A percentile compares a stretch with the other conserved stretches of the same genome.
phyloP scores from a whole-genome alignment of 2,113 vertebrate species.

The Hirundichthys speculiger region DNA sequence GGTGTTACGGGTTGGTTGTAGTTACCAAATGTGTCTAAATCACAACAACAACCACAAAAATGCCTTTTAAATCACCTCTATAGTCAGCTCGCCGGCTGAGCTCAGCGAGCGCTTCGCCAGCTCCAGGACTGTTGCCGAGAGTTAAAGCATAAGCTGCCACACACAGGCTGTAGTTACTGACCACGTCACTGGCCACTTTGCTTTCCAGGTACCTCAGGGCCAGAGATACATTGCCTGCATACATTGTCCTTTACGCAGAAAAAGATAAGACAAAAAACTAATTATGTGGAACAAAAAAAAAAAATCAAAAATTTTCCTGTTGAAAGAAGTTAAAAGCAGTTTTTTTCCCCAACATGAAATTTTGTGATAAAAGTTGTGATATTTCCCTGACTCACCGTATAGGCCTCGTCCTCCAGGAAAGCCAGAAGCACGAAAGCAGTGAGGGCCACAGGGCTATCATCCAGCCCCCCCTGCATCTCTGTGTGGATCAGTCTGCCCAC shows the following conservation, averaged over 20 bases:
- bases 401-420: conserved; percentile 80
- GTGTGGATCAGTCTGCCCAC: conserved; percentile 85
- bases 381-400: conserved; percentile 68
- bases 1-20: no score
- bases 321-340: background rate
- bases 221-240: conserved; percentile 44
- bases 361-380: no score
- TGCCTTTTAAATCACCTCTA: conserved; percentile 72
- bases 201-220: conserved; percentile 84
- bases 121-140: conserved; percentile 75
- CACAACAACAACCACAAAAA: background rate
- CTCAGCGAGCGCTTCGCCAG: conserved; percentile 70
- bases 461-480: conserved; percentile 85
- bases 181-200: conserved; percentile 74
- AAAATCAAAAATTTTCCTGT: background rate
- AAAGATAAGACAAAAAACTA: background rate
- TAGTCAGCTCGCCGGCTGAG: conserved; percentile 80
- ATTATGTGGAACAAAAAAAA: background rate
- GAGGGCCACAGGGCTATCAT: conserved; percentile 79
- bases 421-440: conserved; percentile 90
- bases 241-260: conserved; percentile 69
- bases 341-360: background rate
- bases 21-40: background rate
- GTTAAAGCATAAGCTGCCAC: conserved; percentile 84
- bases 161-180: conserved; percentile 88